Percentiles rank a stretch among this genome's conserved stretches.
Evolutionary conservation across 2,113 vertebrate species (phyloP).

Genomic region (Mesoclemmys tuberculata): DNA sequence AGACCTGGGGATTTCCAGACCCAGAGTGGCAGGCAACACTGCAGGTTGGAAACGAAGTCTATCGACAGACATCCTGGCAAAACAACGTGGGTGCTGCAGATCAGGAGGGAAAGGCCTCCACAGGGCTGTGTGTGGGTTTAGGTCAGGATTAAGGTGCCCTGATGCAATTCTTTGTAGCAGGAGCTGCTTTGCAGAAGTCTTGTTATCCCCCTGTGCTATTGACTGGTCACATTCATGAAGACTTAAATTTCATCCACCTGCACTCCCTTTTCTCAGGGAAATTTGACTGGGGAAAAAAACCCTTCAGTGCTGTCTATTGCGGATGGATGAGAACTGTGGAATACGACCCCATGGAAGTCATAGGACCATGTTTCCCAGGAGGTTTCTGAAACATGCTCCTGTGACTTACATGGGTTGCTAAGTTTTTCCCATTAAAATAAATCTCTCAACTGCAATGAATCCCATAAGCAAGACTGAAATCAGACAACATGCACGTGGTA

Average conservation of each 20-base stretch:
- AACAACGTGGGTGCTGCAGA: background rate
- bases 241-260: rapidly evolving
- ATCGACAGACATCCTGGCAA: background rate
- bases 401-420: background rate
- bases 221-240: background rate
- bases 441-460: constrained; percentile 11
- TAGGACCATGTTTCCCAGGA: background rate
- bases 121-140: background rate
- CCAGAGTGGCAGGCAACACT: background rate
- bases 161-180: background rate
- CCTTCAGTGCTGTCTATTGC: background rate
- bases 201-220: background rate
- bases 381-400: background rate
- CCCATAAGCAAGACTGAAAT: constrained; percentile 13
- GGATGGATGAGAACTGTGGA: background rate
- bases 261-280: background rate
- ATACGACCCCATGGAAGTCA: background rate
- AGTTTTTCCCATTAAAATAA: constrained; percentile 13
- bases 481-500: background rate
- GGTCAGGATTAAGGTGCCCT: rapidly evolving
- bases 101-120: background rate
- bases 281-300: background rate
- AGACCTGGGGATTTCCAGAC: background rate
- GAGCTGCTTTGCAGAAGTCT: background rate
- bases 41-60: background rate